Conservation (phyloP, 2,113 vertebrate genomes). For the Pangasianodon gigas region DNA sequence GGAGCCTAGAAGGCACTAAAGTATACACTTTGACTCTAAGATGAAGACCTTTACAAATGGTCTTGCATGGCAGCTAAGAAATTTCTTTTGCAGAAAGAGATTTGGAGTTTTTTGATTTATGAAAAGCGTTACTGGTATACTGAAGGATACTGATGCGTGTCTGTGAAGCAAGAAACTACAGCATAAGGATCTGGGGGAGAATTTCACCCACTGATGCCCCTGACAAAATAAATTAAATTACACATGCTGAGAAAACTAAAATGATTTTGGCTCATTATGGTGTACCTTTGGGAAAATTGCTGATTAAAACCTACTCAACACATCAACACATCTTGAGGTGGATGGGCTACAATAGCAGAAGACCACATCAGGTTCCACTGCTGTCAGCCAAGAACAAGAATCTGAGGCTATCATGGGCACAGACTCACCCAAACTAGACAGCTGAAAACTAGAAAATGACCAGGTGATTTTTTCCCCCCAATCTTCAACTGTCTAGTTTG, state of each 20-base stretch:
- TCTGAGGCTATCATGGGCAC: too few relatives aligned
- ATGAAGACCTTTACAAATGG: neutral
- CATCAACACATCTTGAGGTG: neutral
- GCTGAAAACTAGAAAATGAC: too few relatives aligned
- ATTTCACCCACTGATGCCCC: neutral
- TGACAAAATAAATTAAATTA: conserved; percentile 16
- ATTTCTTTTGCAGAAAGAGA: neutral
- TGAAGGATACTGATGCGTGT: neutral
- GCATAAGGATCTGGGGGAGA: neutral
- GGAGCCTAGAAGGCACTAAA: neutral
- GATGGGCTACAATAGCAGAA: neutral
- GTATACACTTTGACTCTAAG: neutral
- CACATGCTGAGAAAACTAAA: conserved; percentile 5
- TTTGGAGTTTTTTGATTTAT: neutral
- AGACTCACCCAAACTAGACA: too few relatives aligned
- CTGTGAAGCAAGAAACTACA: neutral
- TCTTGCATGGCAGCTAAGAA: neutral
- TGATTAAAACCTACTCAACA: conserved; percentile 3
- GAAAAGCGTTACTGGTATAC: neutral
- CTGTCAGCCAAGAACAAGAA: too few relatives aligned
- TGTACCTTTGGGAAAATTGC: neutral
- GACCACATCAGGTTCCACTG: too few relatives aligned
- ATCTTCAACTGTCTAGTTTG: too few relatives aligned
- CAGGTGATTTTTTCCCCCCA: too few relatives aligned
- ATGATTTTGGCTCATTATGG: conserved; percentile 7